A percentile compares a stretch with the other conserved stretches of the same genome.
Conservation (phyloP, 1,140 invertebrate genomes). For the Hylyphantes graminicola region DNA sequence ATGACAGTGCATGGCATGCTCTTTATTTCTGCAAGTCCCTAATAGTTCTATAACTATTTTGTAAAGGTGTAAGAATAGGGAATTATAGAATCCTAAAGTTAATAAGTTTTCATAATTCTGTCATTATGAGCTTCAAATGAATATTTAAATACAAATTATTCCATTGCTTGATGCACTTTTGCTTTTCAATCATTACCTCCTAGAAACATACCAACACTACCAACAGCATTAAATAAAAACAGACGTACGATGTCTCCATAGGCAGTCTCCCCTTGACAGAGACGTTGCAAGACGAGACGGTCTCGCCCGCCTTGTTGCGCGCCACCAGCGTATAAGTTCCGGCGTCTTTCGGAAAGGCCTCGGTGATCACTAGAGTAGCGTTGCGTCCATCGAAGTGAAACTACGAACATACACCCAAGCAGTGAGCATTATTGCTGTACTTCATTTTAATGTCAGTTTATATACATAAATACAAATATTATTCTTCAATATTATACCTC, state of each 20-base stretch:
- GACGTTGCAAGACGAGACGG: conserved; percentile 87
- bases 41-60: too few relatives aligned
- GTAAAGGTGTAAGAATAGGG: too few relatives aligned
- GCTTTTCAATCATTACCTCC: background rate
- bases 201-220: background rate
- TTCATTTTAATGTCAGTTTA: too few relatives aligned
- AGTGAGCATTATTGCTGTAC: too few relatives aligned
- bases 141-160: too few relatives aligned
- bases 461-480: too few relatives aligned
- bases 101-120: too few relatives aligned
- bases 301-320: conserved; percentile 90
- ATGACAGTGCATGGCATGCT: too few relatives aligned
- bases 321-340: conserved; percentile 86
- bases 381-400: conserved; percentile 85
- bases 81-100: too few relatives aligned
- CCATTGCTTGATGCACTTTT: background rate
- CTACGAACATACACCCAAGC: conserved; percentile 75
- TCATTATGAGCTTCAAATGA: too few relatives aligned
- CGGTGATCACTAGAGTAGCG: conserved; percentile 93
- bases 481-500: too few relatives aligned
- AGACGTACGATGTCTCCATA: conserved; percentile 74
- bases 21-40: too few relatives aligned
- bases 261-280: conserved; percentile 82
- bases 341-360: conserved; percentile 82
- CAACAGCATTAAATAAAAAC: background rate